Conservation (phyloP, 2,797 vertebrate genomes). For the Distichodus sexfasciatus region DNA sequence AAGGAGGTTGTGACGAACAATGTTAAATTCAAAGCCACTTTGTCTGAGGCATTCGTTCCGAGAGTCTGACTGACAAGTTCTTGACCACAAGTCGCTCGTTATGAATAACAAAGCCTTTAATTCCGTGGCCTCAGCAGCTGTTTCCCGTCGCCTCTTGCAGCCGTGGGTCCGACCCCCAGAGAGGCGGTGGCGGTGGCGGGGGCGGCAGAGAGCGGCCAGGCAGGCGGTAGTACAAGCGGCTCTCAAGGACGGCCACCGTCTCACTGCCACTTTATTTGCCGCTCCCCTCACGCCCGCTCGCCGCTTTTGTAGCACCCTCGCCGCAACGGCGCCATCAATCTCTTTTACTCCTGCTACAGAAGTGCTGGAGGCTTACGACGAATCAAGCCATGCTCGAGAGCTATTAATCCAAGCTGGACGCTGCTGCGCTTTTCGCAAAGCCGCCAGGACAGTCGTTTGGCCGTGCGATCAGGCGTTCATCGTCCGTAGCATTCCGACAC, state of each 20-base stretch:
- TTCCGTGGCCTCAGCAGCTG: not conserved
- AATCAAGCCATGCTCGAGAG: slow-evolving; percentile 34
- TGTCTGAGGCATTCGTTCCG: too few species aligned
- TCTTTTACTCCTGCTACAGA: slow-evolving; percentile 26
- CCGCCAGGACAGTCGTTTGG: slow-evolving; percentile 15
- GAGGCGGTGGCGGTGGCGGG: not conserved
- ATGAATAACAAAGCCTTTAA: too few species aligned
- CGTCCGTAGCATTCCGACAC: not conserved
- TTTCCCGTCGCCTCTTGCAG: not conserved
- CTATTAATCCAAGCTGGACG: slow-evolving; percentile 39
- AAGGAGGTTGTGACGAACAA: too few species aligned
- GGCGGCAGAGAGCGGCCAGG: too few species aligned
- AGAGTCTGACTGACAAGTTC: too few species aligned
- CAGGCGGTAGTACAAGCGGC: not conserved
- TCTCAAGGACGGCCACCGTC: slow-evolving; percentile 35
- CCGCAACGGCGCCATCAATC: slow-evolving; percentile 42
- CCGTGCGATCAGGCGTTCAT: not conserved
- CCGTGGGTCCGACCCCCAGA: not conserved
- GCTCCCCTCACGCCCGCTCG: slow-evolving; percentile 5
- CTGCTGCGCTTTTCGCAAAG: not conserved
- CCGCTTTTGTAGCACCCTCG: not conserved
- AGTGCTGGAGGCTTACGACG: slow-evolving; percentile 28
- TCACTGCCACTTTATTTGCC: slow-evolving; percentile 13
- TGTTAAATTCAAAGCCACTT: too few species aligned
- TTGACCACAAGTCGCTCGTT: too few species aligned